Evolutionary conservation across 2,797 vertebrate genomes (phyloP).

Genomic region (Amniataba percoides): DNA sequence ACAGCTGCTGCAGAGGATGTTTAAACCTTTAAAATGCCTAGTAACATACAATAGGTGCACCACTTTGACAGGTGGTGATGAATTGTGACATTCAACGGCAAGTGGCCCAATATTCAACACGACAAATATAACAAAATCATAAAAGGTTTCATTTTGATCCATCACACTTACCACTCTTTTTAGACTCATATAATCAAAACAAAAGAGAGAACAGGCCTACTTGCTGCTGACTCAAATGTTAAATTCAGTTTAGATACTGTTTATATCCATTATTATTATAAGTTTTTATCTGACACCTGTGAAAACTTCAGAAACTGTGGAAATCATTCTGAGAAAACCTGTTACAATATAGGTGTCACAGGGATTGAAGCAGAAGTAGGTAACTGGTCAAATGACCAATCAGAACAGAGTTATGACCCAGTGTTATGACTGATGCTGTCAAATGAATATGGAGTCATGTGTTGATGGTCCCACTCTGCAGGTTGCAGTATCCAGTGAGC

Average conservation of each 20-base stretch:
- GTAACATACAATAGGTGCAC: slow-evolving; percentile 36
- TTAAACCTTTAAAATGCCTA: slow-evolving; percentile 12
- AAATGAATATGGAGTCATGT: slow-evolving; percentile 1
- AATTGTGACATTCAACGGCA: slow-evolving; percentile 43
- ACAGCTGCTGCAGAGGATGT: slow-evolving; percentile 30
- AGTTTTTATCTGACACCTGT: not conserved
- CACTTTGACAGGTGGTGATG: slow-evolving; percentile 66
- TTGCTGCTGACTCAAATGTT: not conserved
- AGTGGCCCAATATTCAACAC: slow-evolving; percentile 27
- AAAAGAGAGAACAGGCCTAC: not conserved
- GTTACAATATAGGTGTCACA: not conserved
- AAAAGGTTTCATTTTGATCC: slow-evolving; percentile 26
- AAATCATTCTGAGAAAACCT: slow-evolving; percentile 1
- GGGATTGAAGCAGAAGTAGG: too few species aligned
- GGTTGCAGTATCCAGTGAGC: slow-evolving; percentile 7
- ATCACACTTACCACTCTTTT: not conserved
- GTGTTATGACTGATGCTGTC: not conserved
- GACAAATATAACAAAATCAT: slow-evolving; percentile 11
- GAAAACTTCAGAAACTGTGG: not conserved
- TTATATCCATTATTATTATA: not conserved
- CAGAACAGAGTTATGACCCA: too few species aligned
- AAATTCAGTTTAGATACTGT: not conserved
- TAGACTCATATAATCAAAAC: slow-evolving; percentile 20
- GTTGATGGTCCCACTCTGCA: slow-evolving; percentile 11
- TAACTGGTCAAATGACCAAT: too few species aligned